Evolutionary conservation across 2,888 invertebrate genomes (phyloP), one percentile per base, ranked within the genome.

Genomic region (Ichneumon xanthorius): DNA sequence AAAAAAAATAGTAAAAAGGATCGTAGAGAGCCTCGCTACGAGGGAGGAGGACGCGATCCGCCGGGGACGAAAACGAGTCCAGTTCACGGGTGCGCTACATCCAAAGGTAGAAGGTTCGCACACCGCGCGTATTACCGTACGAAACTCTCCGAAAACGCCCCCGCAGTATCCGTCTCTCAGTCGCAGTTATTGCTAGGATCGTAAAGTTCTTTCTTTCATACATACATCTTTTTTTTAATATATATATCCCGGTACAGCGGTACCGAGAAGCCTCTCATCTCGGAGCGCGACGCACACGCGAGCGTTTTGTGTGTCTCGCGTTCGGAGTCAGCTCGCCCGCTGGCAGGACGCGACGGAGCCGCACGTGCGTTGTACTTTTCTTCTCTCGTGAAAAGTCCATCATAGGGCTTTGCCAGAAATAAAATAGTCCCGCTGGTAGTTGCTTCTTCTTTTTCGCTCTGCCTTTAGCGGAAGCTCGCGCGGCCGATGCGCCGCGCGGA

Each of bases 121-220:
- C 76, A 82, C 71, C 40, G 53, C 71, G 55, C 65, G 72, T 61
- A 85, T 82, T 83, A 82, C 81, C 73, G 75, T 68, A 83, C 61
- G 70, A 82, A 82, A 72, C 71, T 75, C n/a, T 68, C 63, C 50
- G 45, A 63, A 82, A 73, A 80, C 82, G 68, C 68, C 80, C 78
- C 63, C 82, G 85, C 85, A 80, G 76, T 86, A 85, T 78, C 68
- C 48, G 45, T 50, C 65, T 63, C 82, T 40, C 65, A 75, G 82
- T 85, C 72, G 84, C 87, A 85, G 88, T 87, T 88, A 86, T 81
- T 87, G 80, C 76, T 86, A 87, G 89, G 88, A 89, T 89, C 89
- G 89, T 89, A 91, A 92, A 92, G 90, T 91, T 90, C 45, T 14
- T 90, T 65, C 37, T 14, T 26, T 37, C 33, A 30, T 5, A 65